Evolutionary conservation across 1,140 invertebrate species (phyloP), one percentile per base, ranked within the genome.

Genomic region (Drosophila pachea): DNA sequence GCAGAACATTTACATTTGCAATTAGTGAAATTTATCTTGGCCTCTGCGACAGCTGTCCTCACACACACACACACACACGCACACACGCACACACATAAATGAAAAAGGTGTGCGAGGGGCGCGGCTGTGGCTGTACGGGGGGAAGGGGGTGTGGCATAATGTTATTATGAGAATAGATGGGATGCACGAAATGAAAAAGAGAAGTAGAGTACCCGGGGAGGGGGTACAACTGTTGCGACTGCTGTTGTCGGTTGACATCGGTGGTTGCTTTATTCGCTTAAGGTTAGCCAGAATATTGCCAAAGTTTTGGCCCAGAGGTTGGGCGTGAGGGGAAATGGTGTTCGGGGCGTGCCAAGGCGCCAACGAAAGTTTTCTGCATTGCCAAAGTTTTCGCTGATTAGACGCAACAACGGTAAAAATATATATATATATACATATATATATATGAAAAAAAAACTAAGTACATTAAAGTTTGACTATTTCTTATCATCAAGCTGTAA

Each of bases 251-350:
- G 22, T 33, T 55, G 66, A 68, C 66, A 64, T 64, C 61, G 70
- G 70, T 73, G 70, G 70, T 73, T 69, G 70, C 59, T 73, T 73
- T 69, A 73, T 69, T 73, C 53, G 59, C 49, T 59, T 65, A 70
- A 73, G 71, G 60, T 70, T 70, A 70, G 54, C 61, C 53, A 36
- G 55, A 56, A 73, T 65, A 73, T 70, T 70, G 67, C 67, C 49
- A 73, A 73, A 73, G 70, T 73, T 73, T 64, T 36, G 42, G 50
- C 32, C 2, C 2, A 11, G 11, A 9, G n/a, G 40, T 6, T 4
- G 29, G 12, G 4, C 12, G 6, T 1, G 14, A 6, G 54, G 38
- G 31, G 8, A 36, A 2, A 31, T 16, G 60, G 9, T 3, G 11
- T 11, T 36, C 5, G 32, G 43, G 32, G 48, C 31, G 45, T 32